Base-by-base conservation (phyloP, 64 coral and sea anemone species). In the Anthopleura sola region DNA sequence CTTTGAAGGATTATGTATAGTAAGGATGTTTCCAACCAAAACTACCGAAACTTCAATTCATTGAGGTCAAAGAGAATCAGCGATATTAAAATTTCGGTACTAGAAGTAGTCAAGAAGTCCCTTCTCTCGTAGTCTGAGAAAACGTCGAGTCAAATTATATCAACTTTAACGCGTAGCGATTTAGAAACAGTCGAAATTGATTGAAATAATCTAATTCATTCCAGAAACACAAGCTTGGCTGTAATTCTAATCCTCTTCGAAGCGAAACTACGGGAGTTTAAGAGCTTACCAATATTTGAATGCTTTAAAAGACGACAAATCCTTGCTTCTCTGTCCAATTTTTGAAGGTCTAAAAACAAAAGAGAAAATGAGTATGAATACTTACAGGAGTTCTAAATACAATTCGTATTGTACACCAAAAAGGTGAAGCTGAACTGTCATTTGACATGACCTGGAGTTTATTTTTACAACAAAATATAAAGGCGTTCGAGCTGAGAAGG, bases 261-360 rank as follows among this genome's bases (percentile, higher is more conserved):
- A 71, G 29, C 29, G 29, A 71, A 71, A 71, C 66, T 71, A 32
- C 28, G 28, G 14, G 5, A 81, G 49, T 48, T 81, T 81, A 46
- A 46, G 20, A 55, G 83, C 89, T 85, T 87, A 99, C 97, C 97
- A 69, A 99, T 99, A 84, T 99, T 99, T 17, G 97, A 47, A 62
- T 99, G 97, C 33, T 99, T 99, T 53, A 99, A 75, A 15, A 91
- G 91, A 18, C 97, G 92, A 49, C 97, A 99, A 83, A 99, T 99
- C 47, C 97, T 88, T 21, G 97, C 97, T 94, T 99, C 97, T 87
- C 97, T 77, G 82, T 99, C 97, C 64, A 99, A 93, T 82, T 99
- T 99, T 58, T 99, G 97, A 53, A 99, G 89, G 82, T 99, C 97
- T 99, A 83, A 62, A 91, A 87, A 71, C 29, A 71, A 71, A 71